phyloP scores from a whole-genome alignment of 2,113 vertebrate genomes.

The Menidia beryllina region DNA sequence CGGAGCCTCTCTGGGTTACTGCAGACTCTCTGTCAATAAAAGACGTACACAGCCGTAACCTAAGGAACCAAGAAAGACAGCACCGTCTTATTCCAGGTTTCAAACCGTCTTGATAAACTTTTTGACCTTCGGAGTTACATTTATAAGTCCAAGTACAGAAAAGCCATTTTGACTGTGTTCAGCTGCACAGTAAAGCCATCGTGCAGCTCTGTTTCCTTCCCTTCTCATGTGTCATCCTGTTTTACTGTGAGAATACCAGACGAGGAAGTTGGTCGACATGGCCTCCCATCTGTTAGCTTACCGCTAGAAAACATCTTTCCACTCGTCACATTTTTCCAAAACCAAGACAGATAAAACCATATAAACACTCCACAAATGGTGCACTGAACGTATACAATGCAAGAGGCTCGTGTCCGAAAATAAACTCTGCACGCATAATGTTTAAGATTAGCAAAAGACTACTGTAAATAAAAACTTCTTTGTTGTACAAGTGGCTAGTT shows the following conservation, averaged over 20 bases:
- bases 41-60: constrained; percentile 8
- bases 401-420: not conserved
- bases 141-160: not conserved
- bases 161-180: not conserved
- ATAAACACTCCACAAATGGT: constrained; percentile 2
- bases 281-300: constrained; percentile 74
- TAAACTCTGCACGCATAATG: not conserved
- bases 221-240: constrained; percentile 10
- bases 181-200: constrained; percentile 5
- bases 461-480: not conserved
- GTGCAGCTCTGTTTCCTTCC: constrained; percentile 3
- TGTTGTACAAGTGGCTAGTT: constrained; percentile 8
- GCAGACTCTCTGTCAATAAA: constrained; percentile 12
- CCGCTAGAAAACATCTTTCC: constrained; percentile 48
- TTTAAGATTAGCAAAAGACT: not conserved
- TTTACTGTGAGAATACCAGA: constrained; percentile 54
- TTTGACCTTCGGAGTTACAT: constrained; percentile 15
- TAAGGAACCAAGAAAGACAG: not conserved
- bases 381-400: not conserved
- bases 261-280: constrained; percentile 75
- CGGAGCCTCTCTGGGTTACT: constrained; percentile 20
- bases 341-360: constrained; percentile 15
- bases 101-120: not conserved
- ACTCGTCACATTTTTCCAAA: constrained; percentile 28
- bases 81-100: constrained; percentile 6